Conservation (phyloP, 2,888 invertebrate species). For the Carterocephalus palaemon region DNA sequence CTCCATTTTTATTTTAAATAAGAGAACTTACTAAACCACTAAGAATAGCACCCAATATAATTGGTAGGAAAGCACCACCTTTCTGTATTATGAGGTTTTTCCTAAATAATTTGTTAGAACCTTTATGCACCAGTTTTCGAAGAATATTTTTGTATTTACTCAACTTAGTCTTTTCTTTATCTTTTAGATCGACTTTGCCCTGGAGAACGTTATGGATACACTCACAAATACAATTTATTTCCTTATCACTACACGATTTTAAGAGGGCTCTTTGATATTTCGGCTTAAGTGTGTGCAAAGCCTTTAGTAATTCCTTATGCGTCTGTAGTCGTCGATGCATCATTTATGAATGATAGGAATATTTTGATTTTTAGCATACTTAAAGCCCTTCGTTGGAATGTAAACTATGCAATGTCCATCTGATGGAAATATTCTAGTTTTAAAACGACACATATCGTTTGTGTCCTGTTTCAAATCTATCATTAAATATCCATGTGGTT, state of each 20-base stretch:
- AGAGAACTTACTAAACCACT: constrained; percentile 27
- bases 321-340: constrained; percentile 30
- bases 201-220: constrained; percentile 31
- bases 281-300: constrained; percentile 28
- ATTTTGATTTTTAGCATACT: constrained; percentile 30
- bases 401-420: constrained; percentile 23
- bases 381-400: constrained; percentile 29
- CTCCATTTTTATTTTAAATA: constrained; percentile 21
- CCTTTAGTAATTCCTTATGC: constrained; percentile 30
- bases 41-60: constrained; percentile 32
- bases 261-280: constrained; percentile 32
- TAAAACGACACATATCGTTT: constrained; percentile 30
- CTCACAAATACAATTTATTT: constrained; percentile 36
- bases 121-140: constrained; percentile 23
- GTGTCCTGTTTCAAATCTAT: constrained; percentile 36
- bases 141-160: constrained; percentile 24
- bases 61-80: constrained; percentile 32
- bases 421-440: constrained; percentile 30
- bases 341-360: constrained; percentile 29
- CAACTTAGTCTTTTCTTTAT: constrained; percentile 23
- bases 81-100: constrained; percentile 33
- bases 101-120: constrained; percentile 23
- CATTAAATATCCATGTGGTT: constrained; percentile 37
- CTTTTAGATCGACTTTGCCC: constrained; percentile 22
- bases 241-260: constrained; percentile 31